Conservation (phyloP, 2,888 invertebrate species). For the Harpagoxenus sublaevis region DNA sequence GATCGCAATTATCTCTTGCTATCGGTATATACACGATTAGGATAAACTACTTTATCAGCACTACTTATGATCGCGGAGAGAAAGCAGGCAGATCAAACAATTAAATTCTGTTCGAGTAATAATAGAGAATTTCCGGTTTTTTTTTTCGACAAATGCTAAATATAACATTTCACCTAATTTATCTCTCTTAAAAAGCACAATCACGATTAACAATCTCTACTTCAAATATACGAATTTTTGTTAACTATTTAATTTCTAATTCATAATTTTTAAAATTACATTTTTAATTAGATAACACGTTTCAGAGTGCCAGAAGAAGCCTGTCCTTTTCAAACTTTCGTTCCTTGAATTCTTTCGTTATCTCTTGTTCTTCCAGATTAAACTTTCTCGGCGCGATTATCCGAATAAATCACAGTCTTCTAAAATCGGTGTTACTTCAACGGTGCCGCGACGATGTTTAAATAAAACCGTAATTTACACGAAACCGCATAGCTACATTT, state of each 20-base stretch:
- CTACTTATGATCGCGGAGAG: background rate
- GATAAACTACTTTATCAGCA: conserved; percentile 32
- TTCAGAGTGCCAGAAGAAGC: background rate
- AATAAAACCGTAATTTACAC: conserved; percentile 34
- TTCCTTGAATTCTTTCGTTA: conserved; percentile 3
- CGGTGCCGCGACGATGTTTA: background rate
- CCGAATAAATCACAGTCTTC: conserved; percentile 21
- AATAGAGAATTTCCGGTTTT: background rate
- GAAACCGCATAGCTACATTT: conserved; percentile 28
- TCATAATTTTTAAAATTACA: background rate
- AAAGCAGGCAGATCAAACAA: background rate
- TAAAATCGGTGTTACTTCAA: conserved; percentile 9
- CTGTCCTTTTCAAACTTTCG: background rate
- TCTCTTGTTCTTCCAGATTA: background rate
- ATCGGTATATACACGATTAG: conserved; percentile 4
- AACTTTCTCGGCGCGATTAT: conserved; percentile 22
- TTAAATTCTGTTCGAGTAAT: background rate
- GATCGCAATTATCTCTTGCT: conserved; percentile 43
- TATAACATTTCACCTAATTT: background rate
- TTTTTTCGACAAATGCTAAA: background rate
- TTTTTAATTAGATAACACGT: background rate
- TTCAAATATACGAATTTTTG: background rate
- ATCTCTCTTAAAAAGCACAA: background rate
- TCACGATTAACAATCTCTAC: background rate
- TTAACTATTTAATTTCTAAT: background rate